Conservation (phyloP, 2,888 invertebrate species). For the Agrotis segetum region DNA sequence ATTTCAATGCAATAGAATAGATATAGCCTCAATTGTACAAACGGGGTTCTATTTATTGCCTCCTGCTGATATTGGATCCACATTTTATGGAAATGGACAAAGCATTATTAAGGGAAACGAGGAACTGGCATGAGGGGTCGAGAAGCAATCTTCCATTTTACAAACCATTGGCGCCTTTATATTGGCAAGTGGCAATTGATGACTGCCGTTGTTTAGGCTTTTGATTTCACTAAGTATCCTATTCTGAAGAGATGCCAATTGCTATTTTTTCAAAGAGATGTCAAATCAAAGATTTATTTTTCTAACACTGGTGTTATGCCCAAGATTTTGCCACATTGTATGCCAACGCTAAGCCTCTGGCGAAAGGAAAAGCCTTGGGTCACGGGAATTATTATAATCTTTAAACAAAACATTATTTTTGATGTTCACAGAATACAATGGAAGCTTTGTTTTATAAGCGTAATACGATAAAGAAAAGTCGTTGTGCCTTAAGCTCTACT, state of each 20-base stretch:
- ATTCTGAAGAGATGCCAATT: neutral
- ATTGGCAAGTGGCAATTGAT: slow-evolving; percentile 17
- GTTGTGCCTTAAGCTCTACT: neutral
- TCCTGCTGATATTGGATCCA: slow-evolving; percentile 48
- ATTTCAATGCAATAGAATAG: slow-evolving; percentile 41
- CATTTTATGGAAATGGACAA: slow-evolving; percentile 56
- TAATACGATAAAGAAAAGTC: neutral
- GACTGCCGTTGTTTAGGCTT: slow-evolving; percentile 4
- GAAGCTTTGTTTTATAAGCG: slow-evolving; percentile 21
- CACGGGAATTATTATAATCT: no score
- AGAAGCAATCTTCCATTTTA: slow-evolving; percentile 46
- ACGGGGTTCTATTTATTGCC: slow-evolving; percentile 48
- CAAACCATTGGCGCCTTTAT: slow-evolving; percentile 35
- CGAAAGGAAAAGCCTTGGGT: no score
- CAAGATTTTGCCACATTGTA: no score
- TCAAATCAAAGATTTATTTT: no score
- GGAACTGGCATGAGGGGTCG: slow-evolving; percentile 31
- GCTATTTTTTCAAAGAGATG: no score
- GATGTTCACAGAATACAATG: slow-evolving; percentile 1
- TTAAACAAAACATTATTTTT: slow-evolving; percentile 12
- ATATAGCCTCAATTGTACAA: slow-evolving; percentile 28
- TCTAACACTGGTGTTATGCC: no score
- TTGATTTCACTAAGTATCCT: slow-evolving; percentile 22
- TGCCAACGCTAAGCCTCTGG: no score
- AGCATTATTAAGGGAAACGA: slow-evolving; percentile 37